Base-by-base conservation (phyloP, 2,888 invertebrate genomes). In the Drosophila picticornis region DNA sequence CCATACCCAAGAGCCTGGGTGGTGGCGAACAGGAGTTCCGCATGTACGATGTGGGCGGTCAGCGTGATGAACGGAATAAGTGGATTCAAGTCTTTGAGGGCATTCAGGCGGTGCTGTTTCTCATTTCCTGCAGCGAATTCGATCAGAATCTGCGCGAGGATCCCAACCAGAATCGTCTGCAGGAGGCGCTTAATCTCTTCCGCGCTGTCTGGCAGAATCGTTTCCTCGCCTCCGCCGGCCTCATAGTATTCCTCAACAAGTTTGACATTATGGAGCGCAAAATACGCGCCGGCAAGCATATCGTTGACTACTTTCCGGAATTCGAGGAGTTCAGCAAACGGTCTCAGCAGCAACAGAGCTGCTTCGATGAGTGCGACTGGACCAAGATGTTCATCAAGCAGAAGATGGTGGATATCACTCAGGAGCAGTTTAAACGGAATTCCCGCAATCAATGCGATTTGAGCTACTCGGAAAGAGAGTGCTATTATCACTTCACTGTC, bases 61-160 rank as follows among this genome's bases (percentile, higher is more conserved):
- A 97, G 91, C 93, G 96, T 66, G 97, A 97, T 16, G 96, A 97
- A 89, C 94, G 97, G 66, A 96, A 96, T 82, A 97, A 97, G 92
- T 97, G 97, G 97, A 97, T 97, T 81, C 96, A 96, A 95, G 96
- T 96, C 1, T 97, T 97, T 88, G 97, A 97, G 91, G 97, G 96
- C 4, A 96, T 97, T 79, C 95, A 96, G 82, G 97, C 97, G 0
- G 96, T 97, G 57, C 94, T 97, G 91, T 97, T 97, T 91, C 92
- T 97, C 68, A 96, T 96, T 32, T 97, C 97, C 2, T 95, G 96
- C 83, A 96, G 96, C 83, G 96, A 97, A 92, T 97, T 96, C 90
- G 97, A 97, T 92, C 96, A 96, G 93, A 95, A 94, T 4, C 91
- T 97, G 10, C 92, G 97, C 9, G 97, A 97, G 88, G 97, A 97